Percentiles rank a stretch among this genome's conserved stretches.
Conservation (phyloP, 2,888 invertebrate genomes). For the Venusia cambrica region DNA sequence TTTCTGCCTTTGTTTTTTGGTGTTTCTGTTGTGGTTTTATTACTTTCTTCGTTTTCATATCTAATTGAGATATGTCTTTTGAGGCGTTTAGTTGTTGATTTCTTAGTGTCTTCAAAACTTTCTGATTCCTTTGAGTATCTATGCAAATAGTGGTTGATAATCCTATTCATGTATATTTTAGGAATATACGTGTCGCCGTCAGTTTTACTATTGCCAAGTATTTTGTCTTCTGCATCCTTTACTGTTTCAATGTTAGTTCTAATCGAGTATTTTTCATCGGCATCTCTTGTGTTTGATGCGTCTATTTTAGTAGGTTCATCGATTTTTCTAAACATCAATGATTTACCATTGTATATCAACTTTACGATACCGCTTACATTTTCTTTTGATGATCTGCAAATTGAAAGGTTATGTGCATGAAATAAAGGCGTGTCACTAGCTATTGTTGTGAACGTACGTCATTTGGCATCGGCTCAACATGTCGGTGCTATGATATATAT, state of each 20-base stretch:
- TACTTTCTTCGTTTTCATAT: conserved; percentile 33
- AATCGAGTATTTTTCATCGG: neutral
- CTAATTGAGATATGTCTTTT: conserved; percentile 59
- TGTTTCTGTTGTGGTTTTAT: conserved; percentile 25
- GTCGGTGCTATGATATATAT: too few relatives aligned
- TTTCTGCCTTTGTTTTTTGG: conserved; percentile 34
- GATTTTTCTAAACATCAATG: conserved; percentile 39
- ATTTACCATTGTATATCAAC: conserved; percentile 57
- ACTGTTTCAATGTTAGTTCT: conserved; percentile 1
- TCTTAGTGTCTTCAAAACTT: conserved; percentile 21
- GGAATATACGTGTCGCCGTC: conserved; percentile 18
- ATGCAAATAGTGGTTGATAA: conserved; percentile 44
- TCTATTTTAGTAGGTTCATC: conserved; percentile 6
- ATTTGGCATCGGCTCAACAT: too few relatives aligned
- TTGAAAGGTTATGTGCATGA: too few relatives aligned
- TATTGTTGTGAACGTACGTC: too few relatives aligned
- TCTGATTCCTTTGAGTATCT: conserved; percentile 17
- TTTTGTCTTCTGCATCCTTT: conserved; percentile 4
- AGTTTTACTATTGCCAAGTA: neutral
- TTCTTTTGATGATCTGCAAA: conserved; percentile 44
- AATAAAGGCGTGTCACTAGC: too few relatives aligned
- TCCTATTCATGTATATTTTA: conserved; percentile 37
- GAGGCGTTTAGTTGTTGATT: conserved; percentile 36
- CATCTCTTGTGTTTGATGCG: neutral
- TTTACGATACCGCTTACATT: conserved; percentile 52